Conservation (phyloP, 2,113 vertebrate genomes). For the Tapirus terrestris region DNA sequence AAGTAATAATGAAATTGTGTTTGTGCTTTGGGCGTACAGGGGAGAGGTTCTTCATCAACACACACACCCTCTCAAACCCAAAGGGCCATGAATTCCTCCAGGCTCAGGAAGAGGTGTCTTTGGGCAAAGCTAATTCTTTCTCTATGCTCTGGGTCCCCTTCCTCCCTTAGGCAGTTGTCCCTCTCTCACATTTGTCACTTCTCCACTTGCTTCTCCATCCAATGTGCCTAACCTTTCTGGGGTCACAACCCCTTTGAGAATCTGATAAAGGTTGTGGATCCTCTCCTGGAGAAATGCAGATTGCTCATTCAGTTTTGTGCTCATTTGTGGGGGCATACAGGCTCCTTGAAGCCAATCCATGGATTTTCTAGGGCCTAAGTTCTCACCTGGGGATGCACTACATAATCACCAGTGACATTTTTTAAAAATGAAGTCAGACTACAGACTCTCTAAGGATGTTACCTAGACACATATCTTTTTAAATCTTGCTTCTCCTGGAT, state of each 20-base stretch:
- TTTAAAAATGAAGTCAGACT: background rate
- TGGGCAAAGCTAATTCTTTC: background rate
- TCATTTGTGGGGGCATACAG: background rate
- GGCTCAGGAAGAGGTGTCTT: background rate
- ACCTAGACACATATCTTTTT: background rate
- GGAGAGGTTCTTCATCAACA: background rate
- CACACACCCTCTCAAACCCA: background rate
- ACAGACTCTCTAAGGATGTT: background rate
- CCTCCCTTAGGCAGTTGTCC: background rate
- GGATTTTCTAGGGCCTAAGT: background rate
- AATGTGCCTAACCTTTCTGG: background rate
- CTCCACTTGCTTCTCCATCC: background rate
- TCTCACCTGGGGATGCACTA: background rate
- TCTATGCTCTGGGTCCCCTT: background rate
- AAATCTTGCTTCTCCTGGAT: background rate
- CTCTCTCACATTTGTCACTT: background rate
- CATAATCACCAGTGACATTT: background rate
- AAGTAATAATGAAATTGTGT: background rate
- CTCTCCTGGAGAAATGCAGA: background rate
- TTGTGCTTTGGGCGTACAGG: background rate
- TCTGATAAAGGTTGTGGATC: background rate
- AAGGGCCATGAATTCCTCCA: background rate
- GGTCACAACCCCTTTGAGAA: background rate
- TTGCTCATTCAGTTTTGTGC: background rate
- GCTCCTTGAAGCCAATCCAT: background rate